phyloP scores from a whole-genome alignment of 2,113 vertebrate genomes.

The Coryphaenoides rupestris region DNA sequence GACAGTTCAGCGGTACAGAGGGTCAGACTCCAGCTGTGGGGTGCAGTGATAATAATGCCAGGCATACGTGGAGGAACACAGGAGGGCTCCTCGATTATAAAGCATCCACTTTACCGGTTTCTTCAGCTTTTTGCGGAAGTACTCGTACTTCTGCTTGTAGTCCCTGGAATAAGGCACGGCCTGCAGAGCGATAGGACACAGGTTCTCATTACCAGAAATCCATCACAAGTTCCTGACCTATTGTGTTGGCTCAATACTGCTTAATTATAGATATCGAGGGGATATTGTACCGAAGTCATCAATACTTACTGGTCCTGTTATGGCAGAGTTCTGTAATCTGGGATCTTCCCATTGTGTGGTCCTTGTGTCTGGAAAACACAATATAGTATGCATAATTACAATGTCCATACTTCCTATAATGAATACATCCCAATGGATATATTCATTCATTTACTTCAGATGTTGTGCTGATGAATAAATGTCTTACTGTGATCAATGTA shows the following conservation, averaged over 20 bases:
- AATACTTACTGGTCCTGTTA: constrained; percentile 92
- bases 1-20: neutral
- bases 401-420: neutral
- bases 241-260: neutral
- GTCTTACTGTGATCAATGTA: constrained; percentile 95
- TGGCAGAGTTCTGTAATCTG: constrained; percentile 86
- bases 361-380: constrained; percentile 80
- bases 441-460: no score
- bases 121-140: constrained; percentile 95
- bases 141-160: constrained; percentile 98
- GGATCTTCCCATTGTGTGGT: constrained; percentile 97
- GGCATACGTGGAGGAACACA: no score
- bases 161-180: constrained; percentile 99
- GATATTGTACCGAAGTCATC: constrained; percentile 1
- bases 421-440: neutral
- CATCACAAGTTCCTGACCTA: neutral
- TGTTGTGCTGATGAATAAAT: neutral
- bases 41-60: no score
- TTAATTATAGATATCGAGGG: neutral
- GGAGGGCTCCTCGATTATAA: neutral
- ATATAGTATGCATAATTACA: neutral
- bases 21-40: no score
- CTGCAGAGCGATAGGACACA: constrained; percentile 62
- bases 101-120: constrained; percentile 78
- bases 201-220: constrained; percentile 15